Evolutionary conservation across 2,888 invertebrate genomes (phyloP).

Genomic region (Pollenia angustigena): DNA sequence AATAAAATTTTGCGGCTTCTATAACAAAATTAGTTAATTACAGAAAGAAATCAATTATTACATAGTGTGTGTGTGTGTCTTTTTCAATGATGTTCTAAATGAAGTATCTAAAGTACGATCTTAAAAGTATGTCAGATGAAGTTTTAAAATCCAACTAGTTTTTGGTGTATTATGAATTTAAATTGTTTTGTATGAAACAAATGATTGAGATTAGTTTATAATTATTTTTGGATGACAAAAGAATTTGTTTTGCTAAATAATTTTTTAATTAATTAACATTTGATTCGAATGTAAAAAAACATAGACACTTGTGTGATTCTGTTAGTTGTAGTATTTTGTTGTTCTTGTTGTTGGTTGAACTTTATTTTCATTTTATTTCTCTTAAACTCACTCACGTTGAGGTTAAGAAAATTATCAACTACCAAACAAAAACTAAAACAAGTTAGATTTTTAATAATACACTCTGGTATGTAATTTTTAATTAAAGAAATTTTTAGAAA

Average conservation of each 20-base stretch:
- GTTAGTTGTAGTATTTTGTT: background rate
- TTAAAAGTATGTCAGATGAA: background rate
- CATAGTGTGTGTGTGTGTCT: background rate
- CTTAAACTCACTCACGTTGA: slow-evolving; percentile 1
- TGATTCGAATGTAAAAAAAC: background rate
- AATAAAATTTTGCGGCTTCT: background rate
- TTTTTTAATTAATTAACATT: background rate
- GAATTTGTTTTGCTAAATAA: background rate
- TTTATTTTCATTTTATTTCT: background rate
- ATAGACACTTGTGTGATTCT: background rate
- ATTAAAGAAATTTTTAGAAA: background rate
- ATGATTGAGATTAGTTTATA: slow-evolving; percentile 11
- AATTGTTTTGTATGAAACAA: background rate
- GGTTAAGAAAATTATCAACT: slow-evolving; percentile 6
- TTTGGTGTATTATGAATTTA: slow-evolving; percentile 20
- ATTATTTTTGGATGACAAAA: background rate
- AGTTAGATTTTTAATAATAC: slow-evolving; percentile 17
- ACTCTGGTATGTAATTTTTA: slow-evolving; percentile 1
- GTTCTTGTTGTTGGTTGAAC: background rate
- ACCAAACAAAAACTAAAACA: background rate
- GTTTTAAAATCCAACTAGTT: background rate
- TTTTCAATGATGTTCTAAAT: background rate
- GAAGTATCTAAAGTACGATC: background rate
- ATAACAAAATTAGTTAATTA: background rate
- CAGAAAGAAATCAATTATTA: background rate